Evolutionary conservation across 2,888 invertebrate genomes (phyloP).

Genomic region (Chrysodeixis includens): DNA sequence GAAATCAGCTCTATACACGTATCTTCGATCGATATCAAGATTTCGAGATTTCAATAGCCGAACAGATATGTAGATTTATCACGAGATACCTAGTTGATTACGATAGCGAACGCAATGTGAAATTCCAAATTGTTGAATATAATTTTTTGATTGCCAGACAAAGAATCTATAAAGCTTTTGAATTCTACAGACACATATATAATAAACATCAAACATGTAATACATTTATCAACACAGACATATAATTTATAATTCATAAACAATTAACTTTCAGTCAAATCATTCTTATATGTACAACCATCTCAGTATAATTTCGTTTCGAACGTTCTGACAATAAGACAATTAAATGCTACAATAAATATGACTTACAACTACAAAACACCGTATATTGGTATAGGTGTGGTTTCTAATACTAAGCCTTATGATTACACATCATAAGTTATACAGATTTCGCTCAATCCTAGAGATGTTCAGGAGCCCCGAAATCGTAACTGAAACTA

Average conservation of each 20-base stretch:
- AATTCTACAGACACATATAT: background rate
- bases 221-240: background rate
- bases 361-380: conserved; percentile 16
- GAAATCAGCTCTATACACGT: conserved; percentile 15
- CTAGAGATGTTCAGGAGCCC: background rate
- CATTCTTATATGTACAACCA: conserved; percentile 36
- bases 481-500: too few relatives aligned
- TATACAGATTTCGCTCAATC: conserved; percentile 34
- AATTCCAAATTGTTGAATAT: conserved; percentile 11
- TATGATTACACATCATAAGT: conserved; percentile 23
- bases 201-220: conserved; percentile 2
- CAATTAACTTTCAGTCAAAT: conserved; percentile 13
- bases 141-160: background rate
- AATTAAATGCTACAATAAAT: conserved; percentile 37
- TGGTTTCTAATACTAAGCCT: conserved; percentile 14
- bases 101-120: conserved; percentile 25
- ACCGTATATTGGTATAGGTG: background rate
- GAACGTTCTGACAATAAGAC: conserved; percentile 49
- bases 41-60: conserved; percentile 43
- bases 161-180: background rate
- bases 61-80: conserved; percentile 65
- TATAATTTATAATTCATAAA: background rate
- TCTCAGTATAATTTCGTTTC: conserved; percentile 23
- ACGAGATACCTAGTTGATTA: conserved; percentile 48
- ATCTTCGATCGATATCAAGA: conserved; percentile 20